Conservation (phyloP, 2,888 invertebrate genomes). For the Dendrolimus pini region DNA sequence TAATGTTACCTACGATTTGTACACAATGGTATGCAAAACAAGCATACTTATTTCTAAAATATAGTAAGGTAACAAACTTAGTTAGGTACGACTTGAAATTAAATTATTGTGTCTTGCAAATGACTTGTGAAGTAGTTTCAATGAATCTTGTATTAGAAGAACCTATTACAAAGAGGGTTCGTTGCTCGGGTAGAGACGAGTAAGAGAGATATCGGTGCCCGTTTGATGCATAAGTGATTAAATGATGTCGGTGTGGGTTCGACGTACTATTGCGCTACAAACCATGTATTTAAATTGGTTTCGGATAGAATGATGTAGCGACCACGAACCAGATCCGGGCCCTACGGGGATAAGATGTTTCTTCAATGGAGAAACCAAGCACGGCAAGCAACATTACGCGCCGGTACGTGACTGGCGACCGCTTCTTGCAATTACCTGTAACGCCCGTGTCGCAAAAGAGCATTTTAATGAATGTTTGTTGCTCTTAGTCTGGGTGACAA, state of each 20-base stretch:
- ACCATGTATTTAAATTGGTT: constrained; percentile 65
- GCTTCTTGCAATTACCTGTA: constrained; percentile 37
- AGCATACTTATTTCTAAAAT: too few relatives aligned
- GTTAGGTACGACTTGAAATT: too few relatives aligned
- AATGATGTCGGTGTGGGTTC: constrained; percentile 55
- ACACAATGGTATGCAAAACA: too few relatives aligned
- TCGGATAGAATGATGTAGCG: constrained; percentile 50
- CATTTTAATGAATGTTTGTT: constrained; percentile 8
- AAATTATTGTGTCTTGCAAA: too few relatives aligned
- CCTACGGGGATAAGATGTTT: constrained; percentile 7
- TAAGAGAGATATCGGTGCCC: constrained; percentile 48
- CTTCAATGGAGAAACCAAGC: constrained; percentile 18
- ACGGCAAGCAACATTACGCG: constrained; percentile 45
- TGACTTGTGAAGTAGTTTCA: too few relatives aligned
- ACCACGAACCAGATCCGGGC: constrained; percentile 25
- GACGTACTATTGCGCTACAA: constrained; percentile 65
- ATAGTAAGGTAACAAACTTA: too few relatives aligned
- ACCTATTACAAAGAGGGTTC: too few relatives aligned
- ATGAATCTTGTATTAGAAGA: too few relatives aligned
- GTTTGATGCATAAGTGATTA: constrained; percentile 69
- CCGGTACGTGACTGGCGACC: constrained; percentile 42
- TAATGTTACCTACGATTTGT: too few relatives aligned
- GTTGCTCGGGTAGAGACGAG: constrained; percentile 16
- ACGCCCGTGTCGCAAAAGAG: constrained; percentile 23
- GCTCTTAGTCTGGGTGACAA: not conserved